A percentile compares a stretch with the other conserved stretches of the same genome.
Evolutionary conservation across 2,113 vertebrate species (phyloP).

Genomic region (Cryptoleucopteryx plumbea): DNA sequence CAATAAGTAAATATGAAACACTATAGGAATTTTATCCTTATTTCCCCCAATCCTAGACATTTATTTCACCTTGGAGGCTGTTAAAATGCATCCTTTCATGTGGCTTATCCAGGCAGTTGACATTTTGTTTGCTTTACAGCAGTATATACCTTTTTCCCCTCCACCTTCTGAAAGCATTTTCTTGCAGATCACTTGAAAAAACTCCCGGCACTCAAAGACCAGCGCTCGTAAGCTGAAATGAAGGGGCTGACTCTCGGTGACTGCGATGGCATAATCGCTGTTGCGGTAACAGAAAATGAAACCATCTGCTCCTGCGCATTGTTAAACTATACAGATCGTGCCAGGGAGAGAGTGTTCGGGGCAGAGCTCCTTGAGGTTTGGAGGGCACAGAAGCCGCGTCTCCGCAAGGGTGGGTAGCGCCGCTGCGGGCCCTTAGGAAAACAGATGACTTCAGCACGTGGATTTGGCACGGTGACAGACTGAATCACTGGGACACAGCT

Average conservation of each 20-base stretch:
- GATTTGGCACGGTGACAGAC: not conserved
- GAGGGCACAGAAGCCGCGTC: not conserved
- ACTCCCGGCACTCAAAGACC: not conserved
- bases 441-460: not conserved
- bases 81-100: not conserved
- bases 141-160: not conserved
- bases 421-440: not conserved
- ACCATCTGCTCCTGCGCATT: not conserved
- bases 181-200: not conserved
- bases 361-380: not conserved
- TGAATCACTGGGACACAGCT: not conserved
- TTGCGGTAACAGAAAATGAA: not conserved
- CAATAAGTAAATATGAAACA: not conserved
- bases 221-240: not conserved
- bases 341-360: not conserved
- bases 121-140: not conserved
- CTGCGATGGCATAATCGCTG: too few relatives aligned
- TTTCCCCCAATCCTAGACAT: not conserved
- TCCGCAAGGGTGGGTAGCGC: not conserved
- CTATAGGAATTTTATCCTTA: not conserved
- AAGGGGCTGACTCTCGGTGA: not conserved
- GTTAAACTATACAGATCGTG: not conserved
- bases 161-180: not conserved
- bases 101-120: not conserved
- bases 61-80: not conserved